Base-by-base conservation (phyloP, 2,888 invertebrate genomes). In the Parochlus steinenii region DNA sequence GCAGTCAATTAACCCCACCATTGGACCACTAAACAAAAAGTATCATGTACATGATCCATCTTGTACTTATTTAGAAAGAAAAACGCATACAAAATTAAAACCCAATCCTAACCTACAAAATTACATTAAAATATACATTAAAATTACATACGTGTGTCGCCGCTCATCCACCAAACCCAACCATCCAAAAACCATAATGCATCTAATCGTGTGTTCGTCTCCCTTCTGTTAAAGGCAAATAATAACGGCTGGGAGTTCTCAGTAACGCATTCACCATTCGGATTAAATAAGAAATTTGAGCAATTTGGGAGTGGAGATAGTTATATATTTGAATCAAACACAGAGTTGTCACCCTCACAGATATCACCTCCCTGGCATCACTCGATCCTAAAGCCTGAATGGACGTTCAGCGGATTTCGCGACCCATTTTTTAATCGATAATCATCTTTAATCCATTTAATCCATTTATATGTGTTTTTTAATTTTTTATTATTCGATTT, bases 241-340 rank as follows among this genome's bases (percentile, higher is more conserved):
- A 12, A 16, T 16, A 29, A 35, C 42, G 38, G 44, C 41, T 48
- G 47, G 47, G 47, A 48, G 41, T 48, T 46, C 46, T 45, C 48
- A 26, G 43, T 47, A 33, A 48, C 39, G 43, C 48, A 47, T 45
- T 46, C 46, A 25, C 44, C 45, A 35, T 28, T 46, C 37, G 43
- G 38, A 41, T 36, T 43, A 16, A 38, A 40, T 28, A 38, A n/a
- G n/a, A n/a, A n/a, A n/a, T n/a, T n/a, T n/a, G 23, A 20, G 31
- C 5, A 22, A 24, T 30, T 30, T 36, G 36, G 36, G 29, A 36
- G 36, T 36, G 36, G 36, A 36, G 28, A 22, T 11, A 14, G 17
- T 16, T 20, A 10, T 11, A 23, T n/a, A 10, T 8, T 23, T 31
- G 14, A 12, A 10, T 12, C 14, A 23, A 22, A 12, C 14, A 12